phyloP scores from a whole-genome alignment of 2,797 vertebrate species.

The Acanthurus leucopareius region DNA sequence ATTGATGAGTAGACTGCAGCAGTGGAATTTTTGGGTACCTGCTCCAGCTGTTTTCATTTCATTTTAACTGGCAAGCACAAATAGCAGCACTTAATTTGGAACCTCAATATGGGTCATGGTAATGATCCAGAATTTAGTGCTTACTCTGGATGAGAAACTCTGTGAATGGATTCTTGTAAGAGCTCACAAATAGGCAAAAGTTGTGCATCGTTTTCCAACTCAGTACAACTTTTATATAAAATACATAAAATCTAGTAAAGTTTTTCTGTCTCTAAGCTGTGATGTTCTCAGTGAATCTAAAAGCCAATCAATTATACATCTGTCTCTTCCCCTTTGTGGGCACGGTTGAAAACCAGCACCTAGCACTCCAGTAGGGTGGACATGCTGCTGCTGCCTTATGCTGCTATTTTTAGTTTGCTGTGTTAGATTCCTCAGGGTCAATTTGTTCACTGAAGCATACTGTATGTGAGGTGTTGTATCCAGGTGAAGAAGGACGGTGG shows the following conservation, averaged over 20 bases:
- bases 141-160: slow-evolving; percentile 1
- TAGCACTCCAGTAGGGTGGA: slow-evolving; percentile 26
- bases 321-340: slow-evolving; percentile 30
- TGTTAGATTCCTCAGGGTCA: slow-evolving; percentile 27
- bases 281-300: slow-evolving; percentile 51
- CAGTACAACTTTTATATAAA: slow-evolving; percentile 20
- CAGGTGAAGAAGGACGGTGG: slow-evolving; percentile 41
- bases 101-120: background rate
- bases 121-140: background rate
- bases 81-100: background rate
- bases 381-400: background rate
- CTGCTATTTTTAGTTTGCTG: slow-evolving; percentile 52
- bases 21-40: background rate
- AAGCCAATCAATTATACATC: slow-evolving; percentile 70
- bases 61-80: slow-evolving; percentile 12
- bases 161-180: slow-evolving; percentile 8
- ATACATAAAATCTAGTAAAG: background rate
- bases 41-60: background rate
- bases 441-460: slow-evolving; percentile 26
- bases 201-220: slow-evolving; percentile 1
- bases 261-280: slow-evolving; percentile 18
- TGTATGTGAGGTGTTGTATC: slow-evolving; percentile 33
- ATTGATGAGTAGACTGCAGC: slow-evolving; percentile 5
- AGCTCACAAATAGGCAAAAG: background rate
- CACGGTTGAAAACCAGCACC: slow-evolving; percentile 21